A percentile compares a stretch with the other conserved stretches of the same genome.
phyloP scores from a whole-genome alignment of 2,113 vertebrate species.

The Hiodon tergisus region DNA sequence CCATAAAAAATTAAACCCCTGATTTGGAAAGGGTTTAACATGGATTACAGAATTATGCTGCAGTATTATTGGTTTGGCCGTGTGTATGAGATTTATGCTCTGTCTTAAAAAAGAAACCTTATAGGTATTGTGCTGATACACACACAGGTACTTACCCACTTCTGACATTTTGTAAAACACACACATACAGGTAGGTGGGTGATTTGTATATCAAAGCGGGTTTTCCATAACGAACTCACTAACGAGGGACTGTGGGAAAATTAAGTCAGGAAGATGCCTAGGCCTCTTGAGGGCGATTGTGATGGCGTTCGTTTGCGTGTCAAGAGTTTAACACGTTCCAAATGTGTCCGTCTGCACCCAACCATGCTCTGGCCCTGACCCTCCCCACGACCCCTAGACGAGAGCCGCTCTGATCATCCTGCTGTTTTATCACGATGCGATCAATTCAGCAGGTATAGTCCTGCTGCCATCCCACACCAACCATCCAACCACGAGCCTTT shows the following conservation, averaged over 20 bases:
- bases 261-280: constrained; percentile 11
- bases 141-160: too few relatives aligned
- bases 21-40: too few relatives aligned
- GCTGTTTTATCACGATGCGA: constrained; percentile 48
- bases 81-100: too few relatives aligned
- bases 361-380: constrained; percentile 41
- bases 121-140: too few relatives aligned
- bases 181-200: too few relatives aligned
- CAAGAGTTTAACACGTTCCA: constrained; percentile 58
- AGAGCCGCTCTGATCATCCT: constrained; percentile 31
- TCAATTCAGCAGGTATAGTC: constrained; percentile 49
- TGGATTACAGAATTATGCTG: too few relatives aligned
- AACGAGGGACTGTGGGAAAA: neutral
- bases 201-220: neutral
- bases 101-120: too few relatives aligned
- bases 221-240: neutral
- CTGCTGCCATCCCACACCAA: constrained; percentile 10
- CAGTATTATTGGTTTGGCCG: too few relatives aligned
- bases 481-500: too few relatives aligned
- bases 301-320: constrained; percentile 29
- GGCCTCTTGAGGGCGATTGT: too few relatives aligned
- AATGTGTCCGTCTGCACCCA: constrained; percentile 49
- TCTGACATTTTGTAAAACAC: too few relatives aligned
- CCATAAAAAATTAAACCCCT: neutral
- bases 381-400: constrained; percentile 32